phyloP scores from a whole-genome alignment of 2,113 vertebrate species.

The Aspidoscelis tigris region DNA sequence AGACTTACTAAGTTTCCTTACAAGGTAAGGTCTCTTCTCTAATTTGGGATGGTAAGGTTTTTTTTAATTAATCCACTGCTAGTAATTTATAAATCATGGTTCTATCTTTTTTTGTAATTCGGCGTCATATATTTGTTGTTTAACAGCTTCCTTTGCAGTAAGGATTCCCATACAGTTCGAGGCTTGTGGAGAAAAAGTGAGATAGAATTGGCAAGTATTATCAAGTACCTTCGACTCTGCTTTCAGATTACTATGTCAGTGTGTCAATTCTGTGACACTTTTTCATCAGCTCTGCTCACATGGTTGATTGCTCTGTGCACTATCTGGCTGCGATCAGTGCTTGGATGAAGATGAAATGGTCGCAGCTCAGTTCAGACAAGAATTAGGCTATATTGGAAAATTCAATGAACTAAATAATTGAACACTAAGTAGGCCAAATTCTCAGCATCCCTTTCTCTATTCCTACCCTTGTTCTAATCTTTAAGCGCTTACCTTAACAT shows the following conservation, averaged over 20 bases:
- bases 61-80: no score
- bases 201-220: background rate
- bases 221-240: slow-evolving; percentile 9
- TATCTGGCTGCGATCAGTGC: slow-evolving; percentile 27
- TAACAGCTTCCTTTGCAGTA: no score
- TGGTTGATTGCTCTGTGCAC: slow-evolving; percentile 23
- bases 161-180: no score
- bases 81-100: no score
- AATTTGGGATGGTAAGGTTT: no score
- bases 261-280: slow-evolving; percentile 24
- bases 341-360: slow-evolving; percentile 34
- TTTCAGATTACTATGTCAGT: slow-evolving; percentile 32
- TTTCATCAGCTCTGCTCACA: slow-evolving; percentile 17
- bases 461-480: no score
- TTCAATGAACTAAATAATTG: slow-evolving; percentile 41
- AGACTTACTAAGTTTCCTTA: no score
- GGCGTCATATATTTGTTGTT: no score
- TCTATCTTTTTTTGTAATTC: no score
- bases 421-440: slow-evolving; percentile 10
- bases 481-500: background rate
- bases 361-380: slow-evolving; percentile 29
- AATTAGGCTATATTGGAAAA: slow-evolving; percentile 28
- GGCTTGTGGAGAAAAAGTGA: no score
- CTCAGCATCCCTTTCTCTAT: background rate
- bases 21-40: no score